These are phyloP conservation scores for Neoaliturus tenellus DNA, from an alignment of 2,888 invertebrate genomes.

Conservation along the genomic window DNA sequence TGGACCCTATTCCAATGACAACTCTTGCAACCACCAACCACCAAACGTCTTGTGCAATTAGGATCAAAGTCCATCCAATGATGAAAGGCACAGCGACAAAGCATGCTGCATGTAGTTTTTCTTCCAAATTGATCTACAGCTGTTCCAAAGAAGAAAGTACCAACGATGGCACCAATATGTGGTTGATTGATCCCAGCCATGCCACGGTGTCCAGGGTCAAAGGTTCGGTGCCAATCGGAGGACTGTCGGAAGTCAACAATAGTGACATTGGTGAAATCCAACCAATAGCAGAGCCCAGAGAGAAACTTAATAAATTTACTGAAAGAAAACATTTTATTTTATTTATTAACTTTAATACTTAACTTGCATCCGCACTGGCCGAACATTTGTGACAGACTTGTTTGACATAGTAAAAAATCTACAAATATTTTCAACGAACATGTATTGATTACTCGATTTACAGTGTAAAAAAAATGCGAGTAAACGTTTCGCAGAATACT, in stretches of 20 bases:
- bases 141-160: conserved; percentile 73
- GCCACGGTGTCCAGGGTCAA: conserved; percentile 75
- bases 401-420: too few species aligned
- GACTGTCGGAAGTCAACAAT: conserved; percentile 71
- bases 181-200: conserved; percentile 76
- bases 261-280: conserved; percentile 78
- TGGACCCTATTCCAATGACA: conserved; percentile 77
- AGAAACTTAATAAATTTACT: conserved; percentile 76
- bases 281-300: conserved; percentile 76
- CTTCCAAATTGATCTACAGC: conserved; percentile 75
- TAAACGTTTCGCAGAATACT: too few species aligned
- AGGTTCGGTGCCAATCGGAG: conserved; percentile 72
- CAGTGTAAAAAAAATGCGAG: too few species aligned
- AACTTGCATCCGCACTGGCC: too few species aligned
- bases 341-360: too few species aligned
- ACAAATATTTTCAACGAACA: too few species aligned
- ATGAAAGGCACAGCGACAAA: conserved; percentile 75
- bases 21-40: conserved; percentile 76
- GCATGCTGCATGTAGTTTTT: conserved; percentile 75
- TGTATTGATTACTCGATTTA: too few species aligned
- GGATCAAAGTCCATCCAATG: conserved; percentile 77
- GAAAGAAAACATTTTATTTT: conserved; percentile 66
- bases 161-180: conserved; percentile 75
- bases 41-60: conserved; percentile 72
- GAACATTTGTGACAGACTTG: too few species aligned